Percentiles rank a stretch among this genome's conserved stretches.
Conservation (phyloP, 2,797 vertebrate genomes). For the Arrhamphus sclerolepis region DNA sequence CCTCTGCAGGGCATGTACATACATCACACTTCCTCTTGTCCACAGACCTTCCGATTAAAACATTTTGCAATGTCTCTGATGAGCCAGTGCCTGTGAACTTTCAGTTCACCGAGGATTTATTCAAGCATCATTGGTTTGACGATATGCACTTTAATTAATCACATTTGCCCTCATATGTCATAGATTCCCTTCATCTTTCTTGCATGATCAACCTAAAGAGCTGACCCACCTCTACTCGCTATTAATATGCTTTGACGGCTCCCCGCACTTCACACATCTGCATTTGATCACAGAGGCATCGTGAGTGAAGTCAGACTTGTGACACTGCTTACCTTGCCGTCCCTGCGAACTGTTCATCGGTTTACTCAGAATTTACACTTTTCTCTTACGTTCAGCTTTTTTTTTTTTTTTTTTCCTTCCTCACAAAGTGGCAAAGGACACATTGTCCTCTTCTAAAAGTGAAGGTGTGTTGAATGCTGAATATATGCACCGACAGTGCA, state of each 20-base stretch:
- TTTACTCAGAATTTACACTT: constrained; percentile 66
- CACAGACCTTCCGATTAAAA: constrained; percentile 32
- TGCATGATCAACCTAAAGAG: constrained; percentile 43
- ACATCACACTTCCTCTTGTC: constrained; percentile 33
- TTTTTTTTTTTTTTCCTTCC: constrained; percentile 69
- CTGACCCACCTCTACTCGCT: constrained; percentile 56
- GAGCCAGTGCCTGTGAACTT: constrained; percentile 44
- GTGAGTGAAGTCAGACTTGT: constrained; percentile 34
- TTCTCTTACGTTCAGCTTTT: constrained; percentile 50
- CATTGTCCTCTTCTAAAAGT: constrained; percentile 58
- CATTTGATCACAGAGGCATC: constrained; percentile 35
- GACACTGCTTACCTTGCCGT: constrained; percentile 45
- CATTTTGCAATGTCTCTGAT: constrained; percentile 49
- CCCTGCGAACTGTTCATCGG: constrained; percentile 48
- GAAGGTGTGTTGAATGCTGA: constrained; percentile 68
- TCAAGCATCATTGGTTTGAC: constrained; percentile 48
- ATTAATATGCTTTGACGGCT: constrained; percentile 51
- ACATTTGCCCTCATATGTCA: constrained; percentile 49
- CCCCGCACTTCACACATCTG: constrained; percentile 4
- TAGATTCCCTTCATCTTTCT: constrained; percentile 61
- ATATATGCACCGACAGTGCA: constrained; percentile 63
- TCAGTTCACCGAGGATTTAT: constrained; percentile 46
- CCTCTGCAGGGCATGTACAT: constrained; percentile 20
- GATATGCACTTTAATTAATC: constrained; percentile 70
- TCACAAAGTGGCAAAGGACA: constrained; percentile 69